Base-by-base conservation (phyloP, 2,888 invertebrate genomes). In the Watsonalla cultraria region DNA sequence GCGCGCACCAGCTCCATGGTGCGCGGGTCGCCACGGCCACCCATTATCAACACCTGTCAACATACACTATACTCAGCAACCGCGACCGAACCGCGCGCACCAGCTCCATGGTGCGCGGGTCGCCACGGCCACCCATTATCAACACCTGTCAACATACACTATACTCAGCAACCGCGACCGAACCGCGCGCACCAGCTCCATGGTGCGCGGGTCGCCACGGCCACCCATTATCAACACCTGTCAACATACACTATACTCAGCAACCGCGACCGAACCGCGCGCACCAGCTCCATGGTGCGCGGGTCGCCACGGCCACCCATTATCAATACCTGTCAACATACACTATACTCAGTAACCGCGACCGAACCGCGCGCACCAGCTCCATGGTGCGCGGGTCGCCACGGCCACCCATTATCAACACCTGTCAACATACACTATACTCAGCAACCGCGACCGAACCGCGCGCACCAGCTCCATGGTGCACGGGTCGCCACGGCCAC, bases 1-100 rank as follows among this genome's bases (percentile, higher is more conserved):
- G 92, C 94, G 59, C 92, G 91, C 42, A 96, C 80, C 65, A 96
- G 84, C 55, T 92, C 93, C 70, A 93, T 84, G 0, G 95, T 95
- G 58, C 94, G 93, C 33, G 93, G 92, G 68, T 93, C 92, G 13
- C 92, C 91, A 53, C 88, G 83, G 0, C 92, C 91, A 6, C 96
- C 96, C 1, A 93, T 92, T 61, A 95, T 93, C 68, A 94, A 90
- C 63, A 95, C 93, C 95, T 95, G 74, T 2, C 37, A 49, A 42
- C 33, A 48, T 34, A 49, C 34, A 47, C n/a, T 24, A 49, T 2
- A 34, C 0, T 42, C 42, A 42, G 42, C 42, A 42, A 11, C 42
- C 11, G 11, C 11, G 11, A 5, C 9, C 11, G 8, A 8, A 42
- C 8, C 11, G 11, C 11, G 11, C 2, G 5, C 42, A 42, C 8